Conservation (phyloP, 2,113 vertebrate species). For the Bos javanicus region DNA sequence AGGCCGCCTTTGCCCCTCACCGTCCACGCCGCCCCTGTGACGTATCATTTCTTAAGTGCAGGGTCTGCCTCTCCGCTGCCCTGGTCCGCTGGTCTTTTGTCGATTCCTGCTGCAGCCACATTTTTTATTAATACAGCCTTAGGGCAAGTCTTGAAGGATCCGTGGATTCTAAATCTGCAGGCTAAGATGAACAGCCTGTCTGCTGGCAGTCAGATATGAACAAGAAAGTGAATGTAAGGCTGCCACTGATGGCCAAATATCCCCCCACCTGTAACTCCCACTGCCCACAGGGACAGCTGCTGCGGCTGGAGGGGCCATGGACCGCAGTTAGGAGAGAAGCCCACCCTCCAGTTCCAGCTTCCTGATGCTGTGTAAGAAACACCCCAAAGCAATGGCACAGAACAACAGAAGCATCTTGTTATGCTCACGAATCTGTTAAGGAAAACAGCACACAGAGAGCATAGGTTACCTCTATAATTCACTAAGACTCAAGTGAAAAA, state of each 20-base stretch:
- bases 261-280: neutral
- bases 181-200: neutral
- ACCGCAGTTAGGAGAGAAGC: rapidly evolving
- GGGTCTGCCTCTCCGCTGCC: neutral
- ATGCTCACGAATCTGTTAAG: rapidly evolving
- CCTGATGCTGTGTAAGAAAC: neutral
- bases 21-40: rapidly evolving
- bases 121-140: too few species aligned
- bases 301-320: neutral
- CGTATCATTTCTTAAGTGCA: rapidly evolving
- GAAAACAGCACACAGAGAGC: neutral
- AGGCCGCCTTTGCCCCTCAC: rapidly evolving
- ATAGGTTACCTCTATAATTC: neutral
- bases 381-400: too few species aligned
- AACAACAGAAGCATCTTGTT: neutral
- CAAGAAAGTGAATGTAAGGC: neutral
- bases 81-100: rapidly evolving
- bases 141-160: too few species aligned
- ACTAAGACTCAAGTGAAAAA: neutral
- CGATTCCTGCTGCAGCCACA: neutral
- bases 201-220: neutral
- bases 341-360: neutral
- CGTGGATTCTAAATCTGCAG: neutral
- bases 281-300: neutral
- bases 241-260: neutral